Percentiles rank a stretch among this genome's conserved stretches.
phyloP scores from a whole-genome alignment of 2,113 vertebrate species.

The Gadus macrocephalus region DNA sequence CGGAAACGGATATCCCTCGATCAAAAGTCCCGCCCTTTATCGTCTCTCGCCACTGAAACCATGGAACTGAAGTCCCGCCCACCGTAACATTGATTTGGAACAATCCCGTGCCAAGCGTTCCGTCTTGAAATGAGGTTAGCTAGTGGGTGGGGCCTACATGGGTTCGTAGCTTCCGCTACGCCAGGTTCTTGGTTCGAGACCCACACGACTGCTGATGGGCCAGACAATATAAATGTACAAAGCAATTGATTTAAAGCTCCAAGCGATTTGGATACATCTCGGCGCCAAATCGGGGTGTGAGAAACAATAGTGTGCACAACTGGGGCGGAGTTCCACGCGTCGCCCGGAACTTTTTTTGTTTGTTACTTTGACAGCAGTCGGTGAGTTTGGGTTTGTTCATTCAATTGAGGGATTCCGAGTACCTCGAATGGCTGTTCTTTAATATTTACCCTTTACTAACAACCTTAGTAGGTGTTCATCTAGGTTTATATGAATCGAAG shows the following conservation, averaged over 20 bases:
- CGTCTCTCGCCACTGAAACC: neutral
- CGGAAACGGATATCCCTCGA: too few species aligned
- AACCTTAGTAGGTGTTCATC: too few species aligned
- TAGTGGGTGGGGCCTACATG: too few species aligned
- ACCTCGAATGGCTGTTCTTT: too few species aligned
- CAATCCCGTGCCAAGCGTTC: too few species aligned
- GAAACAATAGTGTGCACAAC: neutral
- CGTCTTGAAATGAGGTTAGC: too few species aligned
- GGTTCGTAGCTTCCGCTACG: too few species aligned
- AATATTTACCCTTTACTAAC: too few species aligned
- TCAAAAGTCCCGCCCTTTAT: too few species aligned
- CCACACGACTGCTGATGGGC: too few species aligned
- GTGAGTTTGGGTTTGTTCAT: constrained; percentile 45
- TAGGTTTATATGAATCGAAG: too few species aligned
- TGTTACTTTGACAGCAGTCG: constrained; percentile 30
- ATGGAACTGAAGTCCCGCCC: neutral
- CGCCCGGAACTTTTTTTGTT: constrained; percentile 14
- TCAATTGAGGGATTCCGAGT: neutral
- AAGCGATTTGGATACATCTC: constrained; percentile 13
- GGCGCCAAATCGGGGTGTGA: constrained; percentile 22
- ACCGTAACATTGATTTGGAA: neutral
- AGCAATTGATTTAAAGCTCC: neutral
- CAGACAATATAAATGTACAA: neutral
- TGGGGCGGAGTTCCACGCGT: constrained; percentile 30
- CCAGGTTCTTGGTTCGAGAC: too few species aligned